These are phyloP conservation scores for Microtus ochrogaster DNA, from an alignment of 2,113 vertebrate species.

Conservation along the genomic window DNA sequence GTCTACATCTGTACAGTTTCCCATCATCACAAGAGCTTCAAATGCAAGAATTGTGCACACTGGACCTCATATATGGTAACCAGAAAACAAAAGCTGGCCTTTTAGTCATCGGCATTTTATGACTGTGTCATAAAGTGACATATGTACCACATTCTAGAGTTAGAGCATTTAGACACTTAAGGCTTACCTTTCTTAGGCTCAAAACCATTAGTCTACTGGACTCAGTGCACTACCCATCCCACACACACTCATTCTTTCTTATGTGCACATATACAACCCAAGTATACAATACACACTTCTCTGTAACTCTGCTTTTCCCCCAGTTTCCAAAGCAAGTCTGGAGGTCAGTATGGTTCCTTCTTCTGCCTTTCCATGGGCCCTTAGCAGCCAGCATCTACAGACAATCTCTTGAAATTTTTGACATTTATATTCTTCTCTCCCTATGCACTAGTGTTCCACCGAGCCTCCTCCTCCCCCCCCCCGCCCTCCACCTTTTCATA, in stretches of 20 bases:
- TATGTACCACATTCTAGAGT: neutral
- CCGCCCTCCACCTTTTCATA: neutral
- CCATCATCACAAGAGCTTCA: neutral
- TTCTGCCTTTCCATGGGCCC: neutral
- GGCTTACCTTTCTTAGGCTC: neutral
- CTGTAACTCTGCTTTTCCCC: neutral
- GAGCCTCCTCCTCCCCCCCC: too few relatives aligned
- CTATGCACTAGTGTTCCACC: fast-evolving
- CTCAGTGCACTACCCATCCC: neutral
- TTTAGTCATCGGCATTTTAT: neutral
- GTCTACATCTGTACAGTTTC: neutral
- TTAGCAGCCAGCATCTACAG: neutral
- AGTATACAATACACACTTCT: neutral
- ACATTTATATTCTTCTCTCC: neutral
- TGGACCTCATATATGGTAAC: neutral
- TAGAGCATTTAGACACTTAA: neutral
- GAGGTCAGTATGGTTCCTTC: neutral
- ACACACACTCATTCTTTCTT: neutral
- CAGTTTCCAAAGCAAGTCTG: neutral
- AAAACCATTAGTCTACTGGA: neutral
- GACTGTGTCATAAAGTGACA: neutral
- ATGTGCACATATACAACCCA: neutral
- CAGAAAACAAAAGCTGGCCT: neutral
- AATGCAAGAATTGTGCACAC: neutral
- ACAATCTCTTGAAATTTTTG: neutral